Evolutionary conservation across 2,888 invertebrate species (phyloP).

Genomic region (Eubasilissa splendida): DNA sequence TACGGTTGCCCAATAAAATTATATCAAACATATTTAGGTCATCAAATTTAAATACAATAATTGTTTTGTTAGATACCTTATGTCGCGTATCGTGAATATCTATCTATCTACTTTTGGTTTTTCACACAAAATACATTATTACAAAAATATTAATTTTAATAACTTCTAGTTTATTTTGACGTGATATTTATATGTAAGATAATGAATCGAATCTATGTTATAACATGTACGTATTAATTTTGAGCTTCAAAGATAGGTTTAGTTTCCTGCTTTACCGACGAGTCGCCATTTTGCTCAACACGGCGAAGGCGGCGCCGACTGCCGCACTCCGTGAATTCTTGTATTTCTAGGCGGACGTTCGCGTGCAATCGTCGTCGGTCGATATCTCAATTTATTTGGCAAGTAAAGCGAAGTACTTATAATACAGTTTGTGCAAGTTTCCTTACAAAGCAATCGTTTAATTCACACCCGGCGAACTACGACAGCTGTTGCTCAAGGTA

Average conservation of each 20-base stretch:
- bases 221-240: too few relatives aligned
- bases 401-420: conserved; percentile 23
- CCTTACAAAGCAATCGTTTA: conserved; percentile 4
- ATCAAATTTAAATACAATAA: too few relatives aligned
- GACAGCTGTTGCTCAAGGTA: conserved; percentile 27
- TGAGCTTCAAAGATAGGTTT: background rate
- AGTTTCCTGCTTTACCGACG: conserved; percentile 20
- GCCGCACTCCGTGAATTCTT: conserved; percentile 16
- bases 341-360: conserved; percentile 16
- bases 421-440: conserved; percentile 12
- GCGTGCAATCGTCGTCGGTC: conserved; percentile 19
- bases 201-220: too few relatives aligned
- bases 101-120: too few relatives aligned
- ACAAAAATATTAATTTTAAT: too few relatives aligned
- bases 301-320: background rate
- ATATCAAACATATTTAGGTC: too few relatives aligned
- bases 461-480: conserved; percentile 4
- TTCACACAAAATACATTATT: too few relatives aligned
- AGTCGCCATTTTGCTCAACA: conserved; percentile 13
- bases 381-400: conserved; percentile 31
- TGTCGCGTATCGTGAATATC: too few relatives aligned
- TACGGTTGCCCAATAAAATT: too few relatives aligned
- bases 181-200: too few relatives aligned
- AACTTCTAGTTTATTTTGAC: too few relatives aligned
- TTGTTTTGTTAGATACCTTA: too few relatives aligned